Evolutionary conservation across 2,888 invertebrate genomes (phyloP).

Genomic region (Lasioglossum marginatum): DNA sequence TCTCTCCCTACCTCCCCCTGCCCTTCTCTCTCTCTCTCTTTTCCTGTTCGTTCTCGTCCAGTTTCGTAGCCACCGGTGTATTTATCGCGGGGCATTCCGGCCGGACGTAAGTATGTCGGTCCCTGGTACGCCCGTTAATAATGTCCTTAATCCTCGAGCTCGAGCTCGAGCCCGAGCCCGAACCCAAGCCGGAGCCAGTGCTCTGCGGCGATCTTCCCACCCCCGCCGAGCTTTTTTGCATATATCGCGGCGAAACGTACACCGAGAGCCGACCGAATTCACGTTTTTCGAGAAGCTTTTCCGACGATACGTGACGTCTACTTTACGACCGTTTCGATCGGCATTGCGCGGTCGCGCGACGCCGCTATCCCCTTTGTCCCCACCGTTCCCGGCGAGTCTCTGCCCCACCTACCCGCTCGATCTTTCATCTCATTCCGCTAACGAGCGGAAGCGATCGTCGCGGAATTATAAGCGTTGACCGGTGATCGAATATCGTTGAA

Average conservation of each 20-base stretch:
- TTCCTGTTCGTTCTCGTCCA: conserved; percentile 62
- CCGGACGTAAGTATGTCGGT: conserved; percentile 82
- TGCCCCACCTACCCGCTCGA: not conserved
- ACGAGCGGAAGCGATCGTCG: conserved; percentile 59
- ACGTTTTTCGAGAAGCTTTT: conserved; percentile 69
- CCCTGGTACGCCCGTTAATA: conserved; percentile 82
- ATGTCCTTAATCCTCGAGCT: conserved; percentile 82
- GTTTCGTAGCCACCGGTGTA: conserved; percentile 75
- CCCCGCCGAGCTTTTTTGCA: conserved; percentile 67
- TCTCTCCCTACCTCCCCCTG: conserved; percentile 19
- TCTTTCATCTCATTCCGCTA: not conserved
- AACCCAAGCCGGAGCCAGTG: conserved; percentile 40
- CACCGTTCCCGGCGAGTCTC: not conserved
- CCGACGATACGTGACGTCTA: conserved; percentile 69
- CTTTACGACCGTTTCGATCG: conserved; percentile 70
- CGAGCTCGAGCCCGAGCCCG: conserved; percentile 53
- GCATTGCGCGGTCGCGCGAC: conserved; percentile 30
- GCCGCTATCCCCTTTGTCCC: conserved; percentile 39
- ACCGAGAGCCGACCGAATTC: conserved; percentile 64
- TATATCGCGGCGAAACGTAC: conserved; percentile 66
- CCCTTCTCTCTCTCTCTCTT: conserved; percentile 45
- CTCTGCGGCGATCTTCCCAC: conserved; percentile 68
- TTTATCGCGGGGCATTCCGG: conserved; percentile 82
- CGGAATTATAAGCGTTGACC: conserved; percentile 37
- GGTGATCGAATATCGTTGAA: not conserved